Evolutionary conservation across 2,888 invertebrate genomes (phyloP), one percentile per base, ranked within the genome.

Genomic region (Oithona nana): DNA sequence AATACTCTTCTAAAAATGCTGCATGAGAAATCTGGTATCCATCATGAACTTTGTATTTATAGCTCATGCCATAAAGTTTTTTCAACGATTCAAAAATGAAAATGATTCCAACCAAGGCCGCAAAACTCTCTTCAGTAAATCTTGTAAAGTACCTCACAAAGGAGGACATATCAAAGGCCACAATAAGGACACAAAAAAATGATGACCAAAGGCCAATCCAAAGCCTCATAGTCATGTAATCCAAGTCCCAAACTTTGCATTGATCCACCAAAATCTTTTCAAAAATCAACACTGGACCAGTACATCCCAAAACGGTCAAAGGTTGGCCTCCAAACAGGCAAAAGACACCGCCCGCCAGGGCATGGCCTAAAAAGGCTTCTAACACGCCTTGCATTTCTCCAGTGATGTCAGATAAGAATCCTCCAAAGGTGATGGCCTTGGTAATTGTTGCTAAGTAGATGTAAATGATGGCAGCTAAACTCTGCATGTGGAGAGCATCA

Each of bases 141-240:
- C 95, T 81, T 16, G 97, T 97, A 68, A 97, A 95, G 72, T 94
- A 93, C 71, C 93, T 92, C 29, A 98, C 95, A 64, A 94, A 78
- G 55, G 93, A 92, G 72, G 92, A 92, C 8, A 93, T 88, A 75
- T 97, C 97, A 57, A 93, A 80, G 1, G 93, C 93, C 39, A 93
- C 92, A 69, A 97, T 77, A 61, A 86, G 76, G 50, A 95, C 66
- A 64, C 94, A 77, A 69, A 93, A 89, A 13, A 86, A 68, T 0
- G 86, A 80, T 30, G 88, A 88, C 97, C 97, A 97, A 6, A 92
- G 80, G n/a, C 95, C 97, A 65, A 97, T 88, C 86, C 94, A 98
- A 71, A 94, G 84, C 65, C 93, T 81, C 73, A 97, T 88, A 2
- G 89, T 83, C 81, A 97, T 81, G 72, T 94, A 98, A 70, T 90